Percentiles rank a stretch among this genome's conserved stretches.
Conservation (phyloP, 2,797 vertebrate genomes). For the Phoebastria nigripes region DNA sequence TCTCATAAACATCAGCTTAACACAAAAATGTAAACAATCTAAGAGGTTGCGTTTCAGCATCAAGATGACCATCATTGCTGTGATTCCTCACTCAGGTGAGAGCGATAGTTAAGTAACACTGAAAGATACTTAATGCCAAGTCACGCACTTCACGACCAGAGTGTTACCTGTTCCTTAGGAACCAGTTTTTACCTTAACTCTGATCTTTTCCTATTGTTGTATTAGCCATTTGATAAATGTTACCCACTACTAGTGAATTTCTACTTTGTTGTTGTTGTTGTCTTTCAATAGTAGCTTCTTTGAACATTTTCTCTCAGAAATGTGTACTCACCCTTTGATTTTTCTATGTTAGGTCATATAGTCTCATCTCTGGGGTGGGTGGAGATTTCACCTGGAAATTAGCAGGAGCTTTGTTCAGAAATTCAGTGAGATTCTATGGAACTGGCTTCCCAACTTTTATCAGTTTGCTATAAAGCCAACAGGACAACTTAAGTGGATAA, state of each 20-base stretch:
- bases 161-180: background rate
- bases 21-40: background rate
- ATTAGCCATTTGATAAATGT: background rate
- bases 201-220: background rate
- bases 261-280: background rate
- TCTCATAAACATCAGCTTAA: background rate
- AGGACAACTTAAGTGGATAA: background rate
- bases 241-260: background rate
- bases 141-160: background rate
- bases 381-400: background rate
- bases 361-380: background rate
- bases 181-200: background rate
- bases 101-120: background rate
- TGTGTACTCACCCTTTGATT: accelerated
- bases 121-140: background rate
- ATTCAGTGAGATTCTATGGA: background rate
- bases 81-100: background rate
- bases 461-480: background rate
- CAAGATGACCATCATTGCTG: accelerated
- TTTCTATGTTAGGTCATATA: background rate
- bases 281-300: background rate
- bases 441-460: background rate
- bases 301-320: background rate
- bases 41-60: background rate
- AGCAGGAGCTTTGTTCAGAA: background rate